phyloP scores from a whole-genome alignment of 2,113 vertebrate species.

The Trinectes maculatus region DNA sequence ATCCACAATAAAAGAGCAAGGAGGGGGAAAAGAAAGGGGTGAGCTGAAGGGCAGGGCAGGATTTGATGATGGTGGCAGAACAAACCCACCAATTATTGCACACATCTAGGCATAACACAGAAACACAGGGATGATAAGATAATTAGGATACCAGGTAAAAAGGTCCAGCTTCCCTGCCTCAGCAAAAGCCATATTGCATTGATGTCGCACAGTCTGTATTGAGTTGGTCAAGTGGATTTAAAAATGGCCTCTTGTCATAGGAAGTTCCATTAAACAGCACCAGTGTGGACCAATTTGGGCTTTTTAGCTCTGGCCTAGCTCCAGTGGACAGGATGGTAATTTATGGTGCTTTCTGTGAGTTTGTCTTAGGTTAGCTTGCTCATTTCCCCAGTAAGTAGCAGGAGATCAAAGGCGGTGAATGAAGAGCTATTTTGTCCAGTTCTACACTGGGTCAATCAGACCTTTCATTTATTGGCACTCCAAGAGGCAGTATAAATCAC shows the following conservation, averaged over 20 bases:
- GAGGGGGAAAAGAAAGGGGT: constrained; percentile 34
- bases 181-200: constrained; percentile 62
- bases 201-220: constrained; percentile 54
- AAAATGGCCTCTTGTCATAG: constrained; percentile 69
- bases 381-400: constrained; percentile 67
- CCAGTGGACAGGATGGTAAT: constrained; percentile 67
- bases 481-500: constrained; percentile 80
- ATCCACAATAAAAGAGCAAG: constrained; percentile 68
- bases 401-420: constrained; percentile 72
- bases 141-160: constrained; percentile 64
- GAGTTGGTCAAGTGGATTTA: constrained; percentile 69
- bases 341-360: constrained; percentile 66
- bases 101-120: constrained; percentile 59
- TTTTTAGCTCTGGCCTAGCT: constrained; percentile 72
- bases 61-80: constrained; percentile 60
- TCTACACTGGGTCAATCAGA: constrained; percentile 76
- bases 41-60: constrained; percentile 47
- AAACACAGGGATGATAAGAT: constrained; percentile 45
- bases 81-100: constrained; percentile 53
- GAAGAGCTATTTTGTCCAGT: constrained; percentile 68
- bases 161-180: constrained; percentile 64
- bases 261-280: constrained; percentile 65
- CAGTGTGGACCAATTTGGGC: constrained; percentile 62
- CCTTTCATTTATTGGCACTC: constrained; percentile 79
- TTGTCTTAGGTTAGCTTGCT: constrained; percentile 58